Evolutionary conservation across 2,113 vertebrate genomes (phyloP).

Genomic region (Paraplagusia blochii): DNA sequence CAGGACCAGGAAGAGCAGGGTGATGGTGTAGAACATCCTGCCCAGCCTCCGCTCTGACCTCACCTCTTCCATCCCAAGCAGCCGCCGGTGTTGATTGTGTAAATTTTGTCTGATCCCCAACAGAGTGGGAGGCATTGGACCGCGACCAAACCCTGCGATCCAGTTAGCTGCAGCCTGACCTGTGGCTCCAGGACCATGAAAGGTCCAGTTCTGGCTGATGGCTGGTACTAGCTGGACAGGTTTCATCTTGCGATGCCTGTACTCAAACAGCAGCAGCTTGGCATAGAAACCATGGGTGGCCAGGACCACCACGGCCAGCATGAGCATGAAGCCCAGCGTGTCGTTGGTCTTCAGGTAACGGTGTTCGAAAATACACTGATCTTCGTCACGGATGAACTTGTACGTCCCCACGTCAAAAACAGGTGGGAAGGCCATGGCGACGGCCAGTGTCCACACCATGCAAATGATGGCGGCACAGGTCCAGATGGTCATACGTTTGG

Average conservation of each 20-base stretch:
- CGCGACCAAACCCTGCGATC: conserved; percentile 92
- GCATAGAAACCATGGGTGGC: conserved; percentile 92
- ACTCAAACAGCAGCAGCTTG: conserved; percentile 91
- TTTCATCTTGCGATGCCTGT: conserved; percentile 94
- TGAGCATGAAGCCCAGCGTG: conserved; percentile 94
- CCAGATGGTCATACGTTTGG: conserved; percentile 95
- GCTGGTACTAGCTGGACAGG: conserved; percentile 92
- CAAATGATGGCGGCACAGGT: conserved; percentile 90
- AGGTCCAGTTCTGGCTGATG: conserved; percentile 96
- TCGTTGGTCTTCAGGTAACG: conserved; percentile 95
- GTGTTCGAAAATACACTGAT: conserved; percentile 94
- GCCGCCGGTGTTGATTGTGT: conserved; percentile 87
- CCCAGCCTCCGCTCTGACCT: conserved; percentile 89
- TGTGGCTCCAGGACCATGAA: conserved; percentile 91
- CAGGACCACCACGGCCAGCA: conserved; percentile 90
- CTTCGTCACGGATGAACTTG: conserved; percentile 91
- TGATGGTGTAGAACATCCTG: conserved; percentile 94
- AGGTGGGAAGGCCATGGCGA: conserved; percentile 92
- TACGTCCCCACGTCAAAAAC: conserved; percentile 93
- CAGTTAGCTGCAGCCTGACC: conserved; percentile 94
- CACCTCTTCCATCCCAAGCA: conserved; percentile 93
- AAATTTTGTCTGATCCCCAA: conserved; percentile 91
- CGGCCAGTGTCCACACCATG: conserved; percentile 93
- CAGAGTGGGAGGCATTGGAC: conserved; percentile 91
- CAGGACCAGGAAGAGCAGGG: conserved; percentile 90